These are phyloP conservation scores for Lontra canadensis DNA, from an alignment of 2,113 vertebrate genomes.

Conservation along the genomic window DNA sequence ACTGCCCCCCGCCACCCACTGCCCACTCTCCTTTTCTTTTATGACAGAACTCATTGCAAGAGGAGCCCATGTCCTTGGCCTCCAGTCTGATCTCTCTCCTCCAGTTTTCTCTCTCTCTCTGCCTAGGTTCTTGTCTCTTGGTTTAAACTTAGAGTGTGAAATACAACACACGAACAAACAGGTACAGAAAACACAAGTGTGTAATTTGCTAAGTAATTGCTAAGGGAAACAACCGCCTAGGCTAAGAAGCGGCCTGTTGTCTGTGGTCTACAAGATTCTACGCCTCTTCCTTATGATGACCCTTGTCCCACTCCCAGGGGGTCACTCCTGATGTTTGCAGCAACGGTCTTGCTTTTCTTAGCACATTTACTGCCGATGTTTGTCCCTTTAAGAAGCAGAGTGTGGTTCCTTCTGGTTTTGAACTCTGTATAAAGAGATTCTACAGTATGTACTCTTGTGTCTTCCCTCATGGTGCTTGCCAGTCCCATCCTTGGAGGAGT, in stretches of 20 bases:
- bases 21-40: background rate
- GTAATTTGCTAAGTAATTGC: too few species aligned
- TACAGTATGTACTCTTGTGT: accelerated
- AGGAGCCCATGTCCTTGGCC: background rate
- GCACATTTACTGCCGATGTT: too few species aligned
- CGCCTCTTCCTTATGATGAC: background rate
- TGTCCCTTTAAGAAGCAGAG: background rate
- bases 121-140: too few species aligned
- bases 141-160: background rate
- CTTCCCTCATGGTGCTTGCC: too few species aligned
- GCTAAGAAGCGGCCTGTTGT: background rate
- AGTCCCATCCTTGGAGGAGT: background rate
- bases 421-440: background rate
- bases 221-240: background rate
- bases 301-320: background rate
- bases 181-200: background rate
- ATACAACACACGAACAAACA: accelerated
- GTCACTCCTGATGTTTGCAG: background rate
- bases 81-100: background rate
- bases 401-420: too few species aligned
- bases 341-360: background rate
- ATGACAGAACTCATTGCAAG: background rate
- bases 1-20: accelerated
- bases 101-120: background rate
- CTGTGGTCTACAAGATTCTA: background rate